Evolutionary conservation across 2,888 invertebrate species (phyloP), one percentile per base, ranked within the genome.

Genomic region (Calameuta pallipes): DNA sequence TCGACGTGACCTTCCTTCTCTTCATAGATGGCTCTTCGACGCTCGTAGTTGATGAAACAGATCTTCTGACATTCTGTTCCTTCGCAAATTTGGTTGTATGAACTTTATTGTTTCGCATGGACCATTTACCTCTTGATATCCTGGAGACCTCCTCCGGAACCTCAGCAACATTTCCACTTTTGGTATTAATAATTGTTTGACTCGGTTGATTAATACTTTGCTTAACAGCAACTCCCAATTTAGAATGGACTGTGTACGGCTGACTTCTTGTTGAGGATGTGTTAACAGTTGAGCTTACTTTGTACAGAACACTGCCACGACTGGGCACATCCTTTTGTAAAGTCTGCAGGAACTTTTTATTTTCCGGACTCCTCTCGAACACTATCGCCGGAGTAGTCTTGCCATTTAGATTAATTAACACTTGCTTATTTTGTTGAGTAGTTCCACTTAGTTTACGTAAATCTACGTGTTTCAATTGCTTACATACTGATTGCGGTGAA

Each of bases 11-110:
- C 77, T 81, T 85, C 77, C 80, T 83, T 80, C 75, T 85, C 78
- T 86, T 86, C 76, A 76, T 35, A 23, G 84, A 77, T 69, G 78
- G 78, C 78, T 83, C 81, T 82, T 85, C 84, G 13, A 74, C 77
- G 11, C 33, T 12, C 41, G 73, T 71, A 75, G 76, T 69, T 75
- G 76, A 69, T 56, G 74, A 56, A 69, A 76, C 68, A 33, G 34
- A 69, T 37, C 75, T 79, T 69, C 76, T 35, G 4, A 75, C 34
- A 30, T 76, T 73, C 76, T 77, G 73, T n/a, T 80, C 78, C 41
- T 80, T 79, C 33, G 73, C 41, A 73, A 81, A 78, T 15, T 80
- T 78, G 1, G 73, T 76, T 3, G 79, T 15, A 11, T 80, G 77
- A 6, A 73, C 37, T 70, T 79, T 77, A 30, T 70, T 75, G 31